Evolutionary conservation across 2,113 vertebrate genomes (phyloP), one percentile per base, ranked within the genome.

Genomic region (Heteronetta atricapilla): DNA sequence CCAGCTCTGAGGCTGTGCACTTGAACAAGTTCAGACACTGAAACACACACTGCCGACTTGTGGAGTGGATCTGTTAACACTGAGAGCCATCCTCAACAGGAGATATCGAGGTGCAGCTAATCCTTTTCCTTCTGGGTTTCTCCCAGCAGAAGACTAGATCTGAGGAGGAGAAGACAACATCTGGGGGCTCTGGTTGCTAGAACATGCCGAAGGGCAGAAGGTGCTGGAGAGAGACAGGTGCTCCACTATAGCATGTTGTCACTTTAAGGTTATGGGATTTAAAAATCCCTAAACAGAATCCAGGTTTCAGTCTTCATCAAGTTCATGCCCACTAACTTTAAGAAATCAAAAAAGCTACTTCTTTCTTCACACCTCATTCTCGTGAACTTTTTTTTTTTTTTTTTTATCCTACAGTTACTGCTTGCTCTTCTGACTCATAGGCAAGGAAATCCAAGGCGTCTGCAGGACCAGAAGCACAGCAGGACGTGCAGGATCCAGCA

Each of bases 1-100:
- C 42, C 36, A 85, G 53, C 26, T 21, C 1, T 2, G 44, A 85
- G 23, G 22, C 59, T n/a, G 29, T 34, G 69, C 86, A 26, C 38
- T 84, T 85, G 85, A 76, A 86, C 50, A 87, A 80, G 82, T 73
- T 68, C 85, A 89, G 78, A 64, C 58, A 48, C 42, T 69, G 72
- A 82, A 64, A 64, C 16, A 60, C 31, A n/a, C 25, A 22, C 13
- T 74, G 70, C 63, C 70, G 62, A 0, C 82, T 82, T 85, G 80
- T 9, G 11, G 53, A 83, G 66, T 28, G 36, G 29, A 72, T 75
- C 67, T 78, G 50, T 82, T 46, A 87, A 76, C 66, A 78, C 36
- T 25, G 48, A 88, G 56, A 86, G 14, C 10, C n/a, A 88, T 13
- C 16, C 25, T 48, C 19, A 63, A 13, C 3, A 50, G 46, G 36